Evolutionary conservation across 1,140 invertebrate species (phyloP).

Genomic region (Drosophila bocki): DNA sequence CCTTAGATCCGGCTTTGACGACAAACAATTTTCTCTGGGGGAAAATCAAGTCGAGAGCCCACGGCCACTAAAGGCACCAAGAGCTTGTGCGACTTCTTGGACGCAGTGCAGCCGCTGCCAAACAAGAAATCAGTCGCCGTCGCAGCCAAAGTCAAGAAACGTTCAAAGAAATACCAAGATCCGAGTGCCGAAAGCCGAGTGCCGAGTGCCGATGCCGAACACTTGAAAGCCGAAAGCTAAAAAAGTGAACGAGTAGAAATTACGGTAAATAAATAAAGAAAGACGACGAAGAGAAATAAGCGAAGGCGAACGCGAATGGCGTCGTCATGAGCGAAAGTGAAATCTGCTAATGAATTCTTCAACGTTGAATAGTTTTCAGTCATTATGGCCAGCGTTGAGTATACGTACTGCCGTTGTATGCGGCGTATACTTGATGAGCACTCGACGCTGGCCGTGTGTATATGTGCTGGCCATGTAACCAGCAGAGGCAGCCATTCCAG

Average conservation of each 20-base stretch:
- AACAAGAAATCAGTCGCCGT: conserved; percentile 37
- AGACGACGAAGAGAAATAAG: conserved; percentile 61
- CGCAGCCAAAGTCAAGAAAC: conserved; percentile 55
- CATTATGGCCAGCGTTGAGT: conserved; percentile 67
- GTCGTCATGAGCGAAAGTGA: conserved; percentile 84
- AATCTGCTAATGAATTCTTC: conserved; percentile 85
- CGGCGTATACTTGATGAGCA: conserved; percentile 70
- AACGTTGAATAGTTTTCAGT: conserved; percentile 85
- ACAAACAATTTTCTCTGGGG: conserved; percentile 61
- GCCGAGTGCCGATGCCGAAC: conserved; percentile 7
- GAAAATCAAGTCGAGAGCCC: conserved; percentile 36
- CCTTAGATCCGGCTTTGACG: conserved; percentile 71
- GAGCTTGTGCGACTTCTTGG: conserved; percentile 65
- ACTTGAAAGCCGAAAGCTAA: conserved; percentile 43
- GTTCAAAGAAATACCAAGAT: conserved; percentile 30
- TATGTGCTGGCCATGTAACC: conserved; percentile 40
- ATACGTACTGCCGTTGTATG: conserved; percentile 44
- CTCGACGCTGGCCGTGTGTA: not conserved
- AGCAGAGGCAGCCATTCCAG: conserved; percentile 32
- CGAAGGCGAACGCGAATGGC: conserved; percentile 60
- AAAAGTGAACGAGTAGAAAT: conserved; percentile 81
- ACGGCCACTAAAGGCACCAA: conserved; percentile 33
- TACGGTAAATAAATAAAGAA: conserved; percentile 80
- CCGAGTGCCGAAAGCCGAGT: not conserved
- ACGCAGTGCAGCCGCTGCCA: conserved; percentile 33